phyloP scores from a whole-genome alignment of 2,113 vertebrate genomes.

The Pundamilia nyererei region DNA sequence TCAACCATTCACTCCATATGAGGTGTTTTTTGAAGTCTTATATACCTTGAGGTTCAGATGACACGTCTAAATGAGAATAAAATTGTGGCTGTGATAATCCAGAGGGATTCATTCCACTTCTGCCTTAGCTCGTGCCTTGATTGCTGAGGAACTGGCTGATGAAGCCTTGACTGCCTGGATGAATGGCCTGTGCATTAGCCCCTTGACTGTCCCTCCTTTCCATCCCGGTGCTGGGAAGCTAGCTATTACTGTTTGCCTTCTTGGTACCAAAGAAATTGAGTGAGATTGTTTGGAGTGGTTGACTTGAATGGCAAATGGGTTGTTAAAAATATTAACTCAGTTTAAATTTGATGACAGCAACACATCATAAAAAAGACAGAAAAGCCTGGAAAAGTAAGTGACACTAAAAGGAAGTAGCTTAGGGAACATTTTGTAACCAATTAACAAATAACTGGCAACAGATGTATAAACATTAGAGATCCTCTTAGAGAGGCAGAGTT shows the following conservation, averaged over 20 bases:
- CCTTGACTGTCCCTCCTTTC: not conserved
- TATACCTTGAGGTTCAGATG: not conserved
- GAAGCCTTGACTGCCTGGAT: not conserved
- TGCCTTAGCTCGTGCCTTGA: not conserved
- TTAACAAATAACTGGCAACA: not conserved
- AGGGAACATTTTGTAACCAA: not conserved
- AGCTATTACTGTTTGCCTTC: not conserved
- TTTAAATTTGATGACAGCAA: not conserved
- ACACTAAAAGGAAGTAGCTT: not conserved
- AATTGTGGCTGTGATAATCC: not conserved
- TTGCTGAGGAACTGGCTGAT: not conserved
- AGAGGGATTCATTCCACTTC: not conserved
- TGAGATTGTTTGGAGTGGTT: not conserved
- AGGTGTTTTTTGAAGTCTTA: not conserved
- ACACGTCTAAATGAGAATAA: not conserved
- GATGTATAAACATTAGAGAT: not conserved
- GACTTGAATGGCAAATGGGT: not conserved
- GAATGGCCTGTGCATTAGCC: not conserved
- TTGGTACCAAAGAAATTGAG: not conserved
- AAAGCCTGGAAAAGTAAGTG: not conserved
- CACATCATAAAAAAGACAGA: not conserved
- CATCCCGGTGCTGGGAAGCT: not conserved
- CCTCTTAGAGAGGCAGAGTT: not conserved
- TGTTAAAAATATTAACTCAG: not conserved
- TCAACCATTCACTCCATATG: not conserved